Evolutionary conservation across 1,140 invertebrate genomes (phyloP).

Genomic region (Wiebesia pumilae): DNA sequence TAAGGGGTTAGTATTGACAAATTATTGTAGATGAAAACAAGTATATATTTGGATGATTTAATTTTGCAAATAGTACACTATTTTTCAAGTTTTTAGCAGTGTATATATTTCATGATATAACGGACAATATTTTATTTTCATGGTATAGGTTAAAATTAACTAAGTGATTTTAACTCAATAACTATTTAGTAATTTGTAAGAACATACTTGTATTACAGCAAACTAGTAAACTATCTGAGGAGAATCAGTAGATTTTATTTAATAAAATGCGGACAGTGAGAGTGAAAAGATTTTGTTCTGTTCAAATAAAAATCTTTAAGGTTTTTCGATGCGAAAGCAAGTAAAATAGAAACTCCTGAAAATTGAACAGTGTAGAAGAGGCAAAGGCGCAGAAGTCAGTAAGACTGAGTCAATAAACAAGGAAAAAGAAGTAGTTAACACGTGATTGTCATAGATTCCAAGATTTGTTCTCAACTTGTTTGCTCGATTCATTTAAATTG

Average conservation of each 20-base stretch:
- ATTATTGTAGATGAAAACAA: too few relatives aligned
- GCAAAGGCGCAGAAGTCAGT: neutral
- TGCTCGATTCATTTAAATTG: neutral
- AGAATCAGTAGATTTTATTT: neutral
- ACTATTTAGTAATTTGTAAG: neutral
- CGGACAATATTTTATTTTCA: too few relatives aligned
- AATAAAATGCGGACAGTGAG: neutral
- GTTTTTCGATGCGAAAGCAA: neutral
- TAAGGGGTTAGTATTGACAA: too few relatives aligned
- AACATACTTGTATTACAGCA: neutral
- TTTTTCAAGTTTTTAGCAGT: too few relatives aligned
- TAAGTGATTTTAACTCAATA: neutral
- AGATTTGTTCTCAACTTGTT: neutral
- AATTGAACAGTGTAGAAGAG: neutral
- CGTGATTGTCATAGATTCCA: constrained; percentile 3
- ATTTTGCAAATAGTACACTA: too few relatives aligned
- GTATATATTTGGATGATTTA: too few relatives aligned
- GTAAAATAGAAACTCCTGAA: neutral
- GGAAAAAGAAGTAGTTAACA: neutral
- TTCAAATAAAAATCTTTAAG: constrained; percentile 5
- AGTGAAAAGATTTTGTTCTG: neutral
- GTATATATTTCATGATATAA: too few relatives aligned
- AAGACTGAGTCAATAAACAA: neutral
- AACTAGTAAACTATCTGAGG: neutral
- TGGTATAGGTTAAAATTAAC: too few relatives aligned